Percentiles rank a stretch among this genome's conserved stretches.
These are phyloP conservation scores for Uropetala carovei DNA, from an alignment of 2,888 invertebrate genomes.

Conservation along the genomic window DNA sequence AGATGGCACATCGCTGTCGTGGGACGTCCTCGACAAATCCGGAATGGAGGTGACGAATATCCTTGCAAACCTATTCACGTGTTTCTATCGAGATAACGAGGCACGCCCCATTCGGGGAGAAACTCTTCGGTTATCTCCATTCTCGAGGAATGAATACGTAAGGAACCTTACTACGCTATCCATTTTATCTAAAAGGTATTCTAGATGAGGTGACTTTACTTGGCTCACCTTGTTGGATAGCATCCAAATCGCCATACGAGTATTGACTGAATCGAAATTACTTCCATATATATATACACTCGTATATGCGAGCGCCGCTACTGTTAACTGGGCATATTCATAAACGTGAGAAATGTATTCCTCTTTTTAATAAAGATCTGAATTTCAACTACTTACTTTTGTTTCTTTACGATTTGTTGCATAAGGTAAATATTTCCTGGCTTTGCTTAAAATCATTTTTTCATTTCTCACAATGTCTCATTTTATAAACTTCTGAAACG, in stretches of 20 bases:
- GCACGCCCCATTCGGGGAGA: neutral
- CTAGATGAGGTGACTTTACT: neutral
- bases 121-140: neutral
- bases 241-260: neutral
- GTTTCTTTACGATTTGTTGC: no score
- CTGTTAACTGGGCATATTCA: neutral
- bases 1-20: conserved; percentile 13
- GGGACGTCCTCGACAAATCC: neutral
- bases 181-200: no score
- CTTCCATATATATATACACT: neutral
- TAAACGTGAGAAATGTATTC: neutral
- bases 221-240: neutral
- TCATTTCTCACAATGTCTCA: no score
- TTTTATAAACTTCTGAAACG: no score
- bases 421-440: no score
- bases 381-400: no score
- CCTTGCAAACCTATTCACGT: neutral
- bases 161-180: no score
- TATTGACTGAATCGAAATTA: neutral
- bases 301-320: no score
- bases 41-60: conserved; percentile 7
- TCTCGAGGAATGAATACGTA: no score
- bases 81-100: neutral
- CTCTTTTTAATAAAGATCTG: neutral
- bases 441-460: no score